Conservation (phyloP, 2,113 vertebrate genomes). For the Camelus dromedarius region DNA sequence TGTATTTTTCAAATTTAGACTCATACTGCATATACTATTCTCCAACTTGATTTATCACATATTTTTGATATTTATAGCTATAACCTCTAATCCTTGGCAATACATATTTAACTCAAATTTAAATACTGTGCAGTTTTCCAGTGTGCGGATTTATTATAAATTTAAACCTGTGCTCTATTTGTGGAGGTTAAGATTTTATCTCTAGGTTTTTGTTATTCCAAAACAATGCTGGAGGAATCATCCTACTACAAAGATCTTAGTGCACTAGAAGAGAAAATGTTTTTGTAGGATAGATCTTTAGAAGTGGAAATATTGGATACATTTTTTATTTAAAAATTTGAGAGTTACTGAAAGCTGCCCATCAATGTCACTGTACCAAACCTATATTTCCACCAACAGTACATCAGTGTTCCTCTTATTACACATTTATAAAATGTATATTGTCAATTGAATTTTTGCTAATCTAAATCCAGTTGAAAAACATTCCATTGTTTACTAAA, state of each 20-base stretch:
- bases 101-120: conserved; percentile 14
- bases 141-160: conserved; percentile 4
- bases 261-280: not conserved
- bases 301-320: not conserved
- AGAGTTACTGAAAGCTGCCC: conserved; percentile 13
- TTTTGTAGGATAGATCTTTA: not conserved
- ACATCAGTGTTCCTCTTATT: not conserved
- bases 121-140: not conserved
- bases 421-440: conserved; percentile 3
- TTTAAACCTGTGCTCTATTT: not conserved
- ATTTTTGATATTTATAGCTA: not conserved
- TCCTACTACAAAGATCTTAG: not conserved
- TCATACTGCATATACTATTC: not conserved
- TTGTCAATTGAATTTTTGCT: not conserved
- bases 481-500: not conserved
- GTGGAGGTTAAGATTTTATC: not conserved
- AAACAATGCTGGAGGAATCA: not conserved
- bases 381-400: not conserved
- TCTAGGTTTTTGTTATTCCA: not conserved
- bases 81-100: not conserved
- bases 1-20: conserved; percentile 30
- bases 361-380: not conserved
- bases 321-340: not conserved
- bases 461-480: conserved; percentile 18
- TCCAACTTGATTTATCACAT: not conserved